phyloP scores from a whole-genome alignment of 2,797 vertebrate genomes.

The Typhlichthys eigenmanni region DNA sequence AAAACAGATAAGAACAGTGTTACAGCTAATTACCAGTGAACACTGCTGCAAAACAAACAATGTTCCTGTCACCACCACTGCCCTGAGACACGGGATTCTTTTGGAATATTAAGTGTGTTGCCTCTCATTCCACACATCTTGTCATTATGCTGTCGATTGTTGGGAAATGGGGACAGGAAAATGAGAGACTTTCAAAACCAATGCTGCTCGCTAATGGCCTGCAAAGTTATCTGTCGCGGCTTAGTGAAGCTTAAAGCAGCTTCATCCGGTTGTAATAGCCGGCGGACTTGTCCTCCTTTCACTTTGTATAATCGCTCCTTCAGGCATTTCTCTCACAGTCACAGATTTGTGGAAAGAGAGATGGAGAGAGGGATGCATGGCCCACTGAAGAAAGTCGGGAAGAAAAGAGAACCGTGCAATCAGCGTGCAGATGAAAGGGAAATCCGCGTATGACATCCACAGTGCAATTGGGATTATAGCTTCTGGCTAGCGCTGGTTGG shows the following conservation, averaged over 20 bases:
- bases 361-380: conserved; percentile 45
- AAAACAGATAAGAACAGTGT: conserved; percentile 30
- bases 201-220: conserved; percentile 78
- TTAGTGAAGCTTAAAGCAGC: conserved; percentile 79
- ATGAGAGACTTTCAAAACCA: conserved; percentile 68
- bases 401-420: conserved; percentile 63
- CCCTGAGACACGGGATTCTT: conserved; percentile 26
- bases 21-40: conserved; percentile 18
- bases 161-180: conserved; percentile 51
- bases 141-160: conserved; percentile 71
- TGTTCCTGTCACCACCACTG: conserved; percentile 52
- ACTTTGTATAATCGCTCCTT: conserved; percentile 74
- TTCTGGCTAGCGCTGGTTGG: conserved; percentile 40
- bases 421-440: conserved; percentile 56
- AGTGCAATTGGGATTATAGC: conserved; percentile 37
- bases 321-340: conserved; percentile 70
- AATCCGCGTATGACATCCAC: conserved; percentile 48
- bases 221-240: conserved; percentile 81
- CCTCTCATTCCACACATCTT: conserved; percentile 59
- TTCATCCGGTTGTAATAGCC: conserved; percentile 77
- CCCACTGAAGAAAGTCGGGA: conserved; percentile 50
- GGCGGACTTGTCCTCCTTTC: conserved; percentile 77
- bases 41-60: conserved; percentile 18
- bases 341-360: conserved; percentile 65
- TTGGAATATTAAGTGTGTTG: conserved; percentile 49